A percentile compares a stretch with the other conserved stretches of the same genome.
phyloP scores from a whole-genome alignment of 2,797 vertebrate genomes.

The Capromys pilorides region DNA sequence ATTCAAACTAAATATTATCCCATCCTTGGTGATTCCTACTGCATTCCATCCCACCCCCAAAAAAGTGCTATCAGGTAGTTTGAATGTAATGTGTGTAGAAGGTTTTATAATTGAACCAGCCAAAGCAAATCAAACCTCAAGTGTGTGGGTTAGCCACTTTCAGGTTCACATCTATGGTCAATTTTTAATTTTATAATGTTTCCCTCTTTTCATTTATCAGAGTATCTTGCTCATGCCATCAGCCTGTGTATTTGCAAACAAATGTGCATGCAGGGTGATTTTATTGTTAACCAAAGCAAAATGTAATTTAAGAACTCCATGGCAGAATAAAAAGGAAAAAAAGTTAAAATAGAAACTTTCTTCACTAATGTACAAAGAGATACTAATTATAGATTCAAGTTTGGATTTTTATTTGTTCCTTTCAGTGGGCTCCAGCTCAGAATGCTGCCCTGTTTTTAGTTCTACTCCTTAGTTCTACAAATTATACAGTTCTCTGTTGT shows the following conservation, averaged over 20 bases:
- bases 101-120: conserved; percentile 40
- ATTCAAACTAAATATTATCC: conserved; percentile 63
- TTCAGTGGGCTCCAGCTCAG: conserved; percentile 42
- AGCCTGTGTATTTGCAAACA: conserved; percentile 47
- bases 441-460: conserved; percentile 44
- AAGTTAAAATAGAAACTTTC: conserved; percentile 45
- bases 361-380: neutral
- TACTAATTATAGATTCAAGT: conserved; percentile 56
- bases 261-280: conserved; percentile 38
- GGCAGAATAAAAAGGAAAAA: conserved; percentile 41
- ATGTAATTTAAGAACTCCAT: conserved; percentile 61
- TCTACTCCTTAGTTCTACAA: conserved; percentile 35
- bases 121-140: conserved; percentile 40
- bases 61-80: conserved; percentile 18
- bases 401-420: conserved; percentile 37
- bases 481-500: conserved; percentile 22
- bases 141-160: conserved; percentile 3
- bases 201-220: conserved; percentile 54
- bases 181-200: conserved; percentile 58
- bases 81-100: conserved; percentile 29
- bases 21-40: conserved; percentile 37
- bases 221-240: conserved; percentile 38
- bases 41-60: neutral
- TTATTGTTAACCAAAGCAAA: conserved; percentile 66
- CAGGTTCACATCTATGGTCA: conserved; percentile 4